Conservation (phyloP, 2,797 vertebrate genomes). For the Crenichthys baileyi region DNA sequence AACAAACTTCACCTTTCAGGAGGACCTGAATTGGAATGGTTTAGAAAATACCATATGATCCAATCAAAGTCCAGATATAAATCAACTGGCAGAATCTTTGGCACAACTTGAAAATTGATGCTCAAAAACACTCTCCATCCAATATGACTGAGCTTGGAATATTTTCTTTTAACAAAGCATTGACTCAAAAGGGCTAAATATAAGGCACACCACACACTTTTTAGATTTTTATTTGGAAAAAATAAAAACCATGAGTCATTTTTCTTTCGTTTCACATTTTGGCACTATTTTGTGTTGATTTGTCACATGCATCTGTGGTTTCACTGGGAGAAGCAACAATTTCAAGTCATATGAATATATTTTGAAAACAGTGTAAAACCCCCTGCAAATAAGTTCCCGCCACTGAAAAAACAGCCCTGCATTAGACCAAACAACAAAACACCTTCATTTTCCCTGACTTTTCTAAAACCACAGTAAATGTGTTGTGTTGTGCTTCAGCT, state of each 20-base stretch:
- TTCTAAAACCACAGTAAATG: conserved; percentile 41
- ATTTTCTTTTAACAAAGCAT: neutral
- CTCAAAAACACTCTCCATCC: neutral
- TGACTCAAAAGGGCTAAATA: neutral
- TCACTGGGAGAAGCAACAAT: neutral
- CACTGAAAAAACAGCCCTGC: conserved; percentile 16
- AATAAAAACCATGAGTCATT: neutral
- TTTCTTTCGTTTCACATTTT: neutral
- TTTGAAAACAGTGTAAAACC: conserved; percentile 22
- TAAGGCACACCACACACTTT: neutral
- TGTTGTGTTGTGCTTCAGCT: conserved; percentile 34
- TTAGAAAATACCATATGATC: neutral
- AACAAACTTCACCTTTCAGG: neutral
- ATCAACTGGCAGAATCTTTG: neutral
- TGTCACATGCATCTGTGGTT: neutral
- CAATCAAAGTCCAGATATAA: neutral
- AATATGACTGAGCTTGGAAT: neutral
- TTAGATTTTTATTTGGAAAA: neutral
- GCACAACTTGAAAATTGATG: neutral
- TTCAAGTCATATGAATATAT: conserved; percentile 3
- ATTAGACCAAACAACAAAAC: conserved; percentile 5
- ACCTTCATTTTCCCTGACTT: conserved; percentile 10
- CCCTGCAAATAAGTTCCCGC: conserved; percentile 9
- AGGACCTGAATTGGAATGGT: neutral
- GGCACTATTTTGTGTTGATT: neutral